Evolutionary conservation across 2,888 invertebrate species (phyloP).

Genomic region (Trichogramma evanescens): DNA sequence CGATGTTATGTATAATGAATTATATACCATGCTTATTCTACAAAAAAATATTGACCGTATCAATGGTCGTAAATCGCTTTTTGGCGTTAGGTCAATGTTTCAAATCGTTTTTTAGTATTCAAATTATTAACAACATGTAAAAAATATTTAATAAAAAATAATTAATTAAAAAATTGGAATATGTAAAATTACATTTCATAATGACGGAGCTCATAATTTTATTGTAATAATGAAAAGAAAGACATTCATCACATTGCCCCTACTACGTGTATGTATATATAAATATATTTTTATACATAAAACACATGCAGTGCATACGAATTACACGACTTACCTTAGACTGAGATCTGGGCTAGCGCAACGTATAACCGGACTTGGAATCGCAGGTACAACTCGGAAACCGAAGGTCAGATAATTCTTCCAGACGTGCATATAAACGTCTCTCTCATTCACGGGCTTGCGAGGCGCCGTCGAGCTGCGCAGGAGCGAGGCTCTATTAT

Average conservation of each 20-base stretch:
- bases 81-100: too few species aligned
- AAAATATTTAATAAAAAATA: background rate
- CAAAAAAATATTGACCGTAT: too few species aligned
- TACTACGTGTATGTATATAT: background rate
- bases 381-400: slow-evolving; percentile 90
- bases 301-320: background rate
- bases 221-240: background rate
- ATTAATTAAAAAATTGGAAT: slow-evolving; percentile 6
- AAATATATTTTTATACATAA: background rate
- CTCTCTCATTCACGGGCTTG: slow-evolving; percentile 87
- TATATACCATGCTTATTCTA: too few species aligned
- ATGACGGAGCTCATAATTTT: slow-evolving; percentile 2
- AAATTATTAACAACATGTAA: too few species aligned
- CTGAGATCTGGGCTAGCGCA: slow-evolving; percentile 91
- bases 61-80: too few species aligned
- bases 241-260: too few species aligned
- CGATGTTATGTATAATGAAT: too few species aligned
- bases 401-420: slow-evolving; percentile 95
- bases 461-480: slow-evolving; percentile 80
- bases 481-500: slow-evolving; percentile 89
- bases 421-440: slow-evolving; percentile 95
- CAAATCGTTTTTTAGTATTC: too few species aligned
- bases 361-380: slow-evolving; percentile 76
- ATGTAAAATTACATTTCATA: slow-evolving; percentile 4
- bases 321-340: slow-evolving; percentile 60